Evolutionary conservation across 2,797 vertebrate species (phyloP), one percentile per base, ranked within the genome.

Genomic region (Adrianichthys oophorus): DNA sequence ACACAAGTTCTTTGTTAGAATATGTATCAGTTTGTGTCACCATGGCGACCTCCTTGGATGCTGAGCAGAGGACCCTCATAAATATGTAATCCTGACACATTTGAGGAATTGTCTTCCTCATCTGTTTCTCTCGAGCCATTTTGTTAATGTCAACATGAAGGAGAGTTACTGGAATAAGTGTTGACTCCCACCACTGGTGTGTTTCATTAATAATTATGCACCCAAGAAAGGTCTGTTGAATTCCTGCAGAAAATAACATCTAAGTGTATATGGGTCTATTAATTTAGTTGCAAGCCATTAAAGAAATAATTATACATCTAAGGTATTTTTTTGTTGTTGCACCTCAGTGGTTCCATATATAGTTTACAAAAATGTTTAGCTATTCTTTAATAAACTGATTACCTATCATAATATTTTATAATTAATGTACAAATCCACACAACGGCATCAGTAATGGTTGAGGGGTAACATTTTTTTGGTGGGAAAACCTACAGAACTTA

Each of bases 101-200:
- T 89, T 91, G 90, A 91, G 89, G 76, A 88, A 90, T 90, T 79
- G 85, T 89, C 86, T 78, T 85, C 78, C 81, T 86, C 84, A 82
- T 80, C 80, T 86, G 79, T 85, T 88, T 76, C 81, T 89, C 84
- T 86, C 79, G 68, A 86, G 83, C 80, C 85, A 79, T 89, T 90
- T 89, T 89, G 88, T 90, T 90, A 89, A 89, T 89, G 87, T 90
- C 89, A 91, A 88, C 82, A 85, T 84, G 87, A 90, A 78, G 82
- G 76, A 84, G 88, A 89, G 82, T 89, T 82, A 69, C 72, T 68
- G 80, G 72, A 89, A 89, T 90, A 86, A 86, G 80, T 86, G 83
- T 85, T 87, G 89, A 89, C 88, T 82, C 87, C 75, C 72, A 66
- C 83, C 78, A 72, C 56, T 85, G 76, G 74, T 86, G 78, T 85